These are phyloP conservation scores for Oasisia sp. DNA, from an alignment of 2,888 invertebrate genomes.

Conservation along the genomic window DNA sequence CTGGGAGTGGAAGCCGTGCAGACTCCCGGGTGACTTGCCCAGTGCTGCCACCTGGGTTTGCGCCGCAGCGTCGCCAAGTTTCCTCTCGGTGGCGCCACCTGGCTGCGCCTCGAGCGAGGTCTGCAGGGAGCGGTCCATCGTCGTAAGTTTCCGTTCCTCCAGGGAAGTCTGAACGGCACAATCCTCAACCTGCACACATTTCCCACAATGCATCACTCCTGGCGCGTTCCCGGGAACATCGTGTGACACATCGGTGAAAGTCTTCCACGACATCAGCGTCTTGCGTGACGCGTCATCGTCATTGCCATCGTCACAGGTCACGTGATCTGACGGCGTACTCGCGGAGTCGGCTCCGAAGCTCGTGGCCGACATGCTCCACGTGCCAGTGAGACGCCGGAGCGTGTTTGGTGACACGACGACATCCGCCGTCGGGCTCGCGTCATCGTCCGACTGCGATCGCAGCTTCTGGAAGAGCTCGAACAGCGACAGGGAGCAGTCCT, in stretches of 20 bases:
- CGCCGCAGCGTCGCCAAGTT: not conserved
- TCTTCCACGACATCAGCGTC: not conserved
- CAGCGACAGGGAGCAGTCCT: slow-evolving; percentile 30
- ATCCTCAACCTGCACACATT: slow-evolving; percentile 25
- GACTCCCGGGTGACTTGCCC: slow-evolving; percentile 22
- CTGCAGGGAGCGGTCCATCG: slow-evolving; percentile 39
- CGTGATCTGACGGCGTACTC: not conserved
- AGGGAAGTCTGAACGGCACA: slow-evolving; percentile 40
- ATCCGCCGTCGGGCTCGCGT: slow-evolving; percentile 25
- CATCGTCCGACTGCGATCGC: slow-evolving; percentile 29
- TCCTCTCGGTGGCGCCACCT: not conserved
- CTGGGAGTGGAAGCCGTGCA: slow-evolving; percentile 19
- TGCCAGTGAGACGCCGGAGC: slow-evolving; percentile 30
- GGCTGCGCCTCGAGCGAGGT: slow-evolving; percentile 33
- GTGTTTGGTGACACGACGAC: slow-evolving; percentile 35
- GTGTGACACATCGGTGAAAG: not conserved
- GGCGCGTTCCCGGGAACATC: not conserved
- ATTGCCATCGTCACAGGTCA: not conserved
- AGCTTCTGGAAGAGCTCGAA: slow-evolving; percentile 37
- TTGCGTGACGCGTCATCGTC: not conserved
- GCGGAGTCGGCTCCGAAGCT: slow-evolving; percentile 4
- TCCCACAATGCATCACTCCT: not conserved
- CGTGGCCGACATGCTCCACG: slow-evolving; percentile 39
- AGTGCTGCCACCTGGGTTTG: not conserved
- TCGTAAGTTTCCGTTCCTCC: slow-evolving; percentile 26